phyloP scores from a whole-genome alignment of 2,888 invertebrate species.

The Steinernema hermaphroditum region DNA sequence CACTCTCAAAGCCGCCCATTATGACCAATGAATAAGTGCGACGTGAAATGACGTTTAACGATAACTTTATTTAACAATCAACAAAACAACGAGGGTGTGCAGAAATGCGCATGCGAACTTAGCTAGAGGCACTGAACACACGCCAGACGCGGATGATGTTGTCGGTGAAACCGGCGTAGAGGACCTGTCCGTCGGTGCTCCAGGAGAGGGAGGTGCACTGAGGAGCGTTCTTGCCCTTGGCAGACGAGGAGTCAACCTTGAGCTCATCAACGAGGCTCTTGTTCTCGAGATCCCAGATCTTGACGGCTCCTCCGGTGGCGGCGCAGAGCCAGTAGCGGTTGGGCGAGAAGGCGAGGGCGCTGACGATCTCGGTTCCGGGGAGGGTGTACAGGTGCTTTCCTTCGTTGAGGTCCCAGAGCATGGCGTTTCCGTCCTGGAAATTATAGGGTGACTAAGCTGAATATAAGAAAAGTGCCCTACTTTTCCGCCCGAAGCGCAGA shows the following conservation, averaged over 20 bases:
- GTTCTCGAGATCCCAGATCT: constrained; percentile 99
- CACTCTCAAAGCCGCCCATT: background rate
- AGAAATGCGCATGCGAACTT: constrained; percentile 16
- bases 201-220: constrained; percentile 89
- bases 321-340: constrained; percentile 98
- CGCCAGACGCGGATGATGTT: constrained; percentile 98
- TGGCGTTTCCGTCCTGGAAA: constrained; percentile 88
- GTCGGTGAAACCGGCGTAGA: constrained; percentile 92
- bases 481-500: constrained; percentile 99
- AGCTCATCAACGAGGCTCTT: constrained; percentile 99
- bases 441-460: background rate
- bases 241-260: constrained; percentile 86
- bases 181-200: constrained; percentile 97
- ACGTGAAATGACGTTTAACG: constrained; percentile 23
- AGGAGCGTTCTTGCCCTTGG: constrained; percentile 79
- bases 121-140: constrained; percentile 71
- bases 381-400: constrained; percentile 98
- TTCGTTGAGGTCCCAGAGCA: constrained; percentile 99
- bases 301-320: constrained; percentile 94
- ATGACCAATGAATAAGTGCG: background rate
- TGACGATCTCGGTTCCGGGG: constrained; percentile 97
- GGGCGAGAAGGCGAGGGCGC: constrained; percentile 96
- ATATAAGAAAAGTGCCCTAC: constrained; percentile 66
- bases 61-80: constrained; percentile 31
- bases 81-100: constrained; percentile 24